Conservation (phyloP, 2,797 vertebrate species). For the Borostomias antarcticus region DNA sequence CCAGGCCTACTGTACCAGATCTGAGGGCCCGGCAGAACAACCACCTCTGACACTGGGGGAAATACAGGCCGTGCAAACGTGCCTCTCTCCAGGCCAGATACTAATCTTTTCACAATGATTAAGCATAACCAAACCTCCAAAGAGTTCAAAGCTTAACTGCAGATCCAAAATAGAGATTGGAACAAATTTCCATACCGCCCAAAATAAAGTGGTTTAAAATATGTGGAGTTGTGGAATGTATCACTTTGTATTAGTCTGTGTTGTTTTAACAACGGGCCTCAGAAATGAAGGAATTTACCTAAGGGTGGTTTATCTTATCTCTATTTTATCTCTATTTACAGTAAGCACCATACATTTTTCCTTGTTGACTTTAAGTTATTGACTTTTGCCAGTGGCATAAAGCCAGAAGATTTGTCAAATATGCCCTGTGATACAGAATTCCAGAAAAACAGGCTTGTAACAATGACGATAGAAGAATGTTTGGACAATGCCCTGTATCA, state of each 20-base stretch:
- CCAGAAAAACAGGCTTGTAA: slow-evolving; percentile 13
- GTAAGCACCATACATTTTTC: slow-evolving; percentile 35
- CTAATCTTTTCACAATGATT: slow-evolving; percentile 5
- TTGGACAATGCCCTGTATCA: not conserved
- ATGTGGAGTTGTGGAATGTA: slow-evolving; percentile 10
- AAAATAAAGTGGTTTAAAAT: not conserved
- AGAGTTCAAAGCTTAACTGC: slow-evolving; percentile 32
- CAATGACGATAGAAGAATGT: slow-evolving; percentile 3
- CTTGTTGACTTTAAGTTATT: slow-evolving; percentile 41
- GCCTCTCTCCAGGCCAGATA: slow-evolving; percentile 5
- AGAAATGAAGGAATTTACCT: slow-evolving; percentile 46
- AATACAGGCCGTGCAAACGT: not conserved
- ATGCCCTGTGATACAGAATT: slow-evolving; percentile 16
- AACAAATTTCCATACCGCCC: not conserved
- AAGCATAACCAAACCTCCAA: not conserved
- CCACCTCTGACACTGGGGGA: not conserved
- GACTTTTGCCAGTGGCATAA: slow-evolving; percentile 17
- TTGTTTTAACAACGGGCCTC: not conserved
- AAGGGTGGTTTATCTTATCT: slow-evolving; percentile 45
- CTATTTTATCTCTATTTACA: slow-evolving; percentile 59
- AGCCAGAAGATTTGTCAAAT: slow-evolving; percentile 8
- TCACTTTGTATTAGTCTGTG: slow-evolving; percentile 8
- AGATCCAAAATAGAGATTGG: not conserved
- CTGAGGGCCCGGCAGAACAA: not conserved
- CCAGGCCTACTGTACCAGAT: not conserved